Evolutionary conservation across 2,888 invertebrate species (phyloP), one percentile per base, ranked within the genome.

Genomic region (Tachina grossa): DNA sequence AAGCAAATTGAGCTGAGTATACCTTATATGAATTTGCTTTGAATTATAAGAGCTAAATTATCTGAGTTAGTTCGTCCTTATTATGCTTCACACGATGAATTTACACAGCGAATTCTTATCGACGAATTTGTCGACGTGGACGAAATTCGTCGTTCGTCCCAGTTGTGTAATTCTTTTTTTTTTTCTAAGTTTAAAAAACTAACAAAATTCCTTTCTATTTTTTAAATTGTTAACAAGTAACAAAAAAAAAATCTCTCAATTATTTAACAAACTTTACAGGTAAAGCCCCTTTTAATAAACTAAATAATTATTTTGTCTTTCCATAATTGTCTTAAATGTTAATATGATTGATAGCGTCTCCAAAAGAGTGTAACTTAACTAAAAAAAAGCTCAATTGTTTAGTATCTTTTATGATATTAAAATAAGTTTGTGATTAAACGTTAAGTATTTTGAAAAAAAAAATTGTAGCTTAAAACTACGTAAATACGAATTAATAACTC

Each of bases 261-360:
- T 10, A 57, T 47, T 55, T 66, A 66, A 16, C 43, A 69, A 22
- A 8, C 0, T 45, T 19, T 19, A 8, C 22, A 22, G 19, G 61
- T 45, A 14, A 43, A 16, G 45, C 19, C 53, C 39, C 51, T n/a
- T 59, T 39, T 4, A 61, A 39, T 1, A 66, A 78, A 43, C 8
- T 6, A 13, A 57, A 49, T 39, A 45, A 55, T 79, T 71, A 71
- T 14, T 61, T 22, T 53, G 61, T 71, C 39, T 71, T 63, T 10
- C 45, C 71, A 39, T 63, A 68, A 61, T 43, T 57, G 45, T 39
- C 66, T 57, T 5, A 41, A 57, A 57, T 41, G 16, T 22, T 51
- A 19, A 49, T 51, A 13, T 61, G 61, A 19, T 49, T 41, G 41
- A 43, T 61, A 47, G 59, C 72, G 59, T 72, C 41, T 49, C 1